Base-by-base conservation (phyloP, 1,140 invertebrate genomes). In the Neocloeon triangulifer region DNA sequence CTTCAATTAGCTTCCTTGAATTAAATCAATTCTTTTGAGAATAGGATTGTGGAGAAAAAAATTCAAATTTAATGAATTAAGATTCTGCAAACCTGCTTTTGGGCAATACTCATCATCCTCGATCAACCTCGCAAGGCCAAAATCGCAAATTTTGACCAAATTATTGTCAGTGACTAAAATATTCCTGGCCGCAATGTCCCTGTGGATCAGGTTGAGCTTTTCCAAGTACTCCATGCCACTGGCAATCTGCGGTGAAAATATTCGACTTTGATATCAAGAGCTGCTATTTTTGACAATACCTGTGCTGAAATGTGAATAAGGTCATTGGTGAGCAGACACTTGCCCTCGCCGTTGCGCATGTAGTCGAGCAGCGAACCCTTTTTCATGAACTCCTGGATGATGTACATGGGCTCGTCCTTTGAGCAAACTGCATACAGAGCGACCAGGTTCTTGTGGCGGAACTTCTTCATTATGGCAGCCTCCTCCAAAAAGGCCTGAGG, bases 41-140 rank as follows among this genome's bases (percentile, higher is more conserved):
- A n/a, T n/a, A n/a, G n/a, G n/a, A n/a, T n/a, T n/a, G n/a, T n/a
- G n/a, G n/a, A n/a, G n/a, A n/a, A n/a, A 23, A 34, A 19, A 8
- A 32, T 4, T 12, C 33, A 19, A 10, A 9, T 6, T 17, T 5
- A 32, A 14, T 32, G 7, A 19, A 19, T 32, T 8, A 3, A 13
- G 5, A 13, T 31, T 20, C 10, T 4, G 10, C 10, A 10, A 9
- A 57, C 64, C 85, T 57, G 89, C 84, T 44, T 86, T 77, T 8
- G 89, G 89, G 54, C 88, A 94, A 49, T 96, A 97, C 48, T 95
- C 89, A 46, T 94, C 84, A 52, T 96, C 89, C 53, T 94, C 85
- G 44, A 94, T 92, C 9, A 95, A 75, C 43, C 89, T 67, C 5
- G 91, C 89, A 28, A 96, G 57, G 20, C 91, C 91, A 52, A 97